Evolutionary conservation across 2,888 invertebrate species (phyloP), one percentile per base, ranked within the genome.

Genomic region (Andrena marginata): DNA sequence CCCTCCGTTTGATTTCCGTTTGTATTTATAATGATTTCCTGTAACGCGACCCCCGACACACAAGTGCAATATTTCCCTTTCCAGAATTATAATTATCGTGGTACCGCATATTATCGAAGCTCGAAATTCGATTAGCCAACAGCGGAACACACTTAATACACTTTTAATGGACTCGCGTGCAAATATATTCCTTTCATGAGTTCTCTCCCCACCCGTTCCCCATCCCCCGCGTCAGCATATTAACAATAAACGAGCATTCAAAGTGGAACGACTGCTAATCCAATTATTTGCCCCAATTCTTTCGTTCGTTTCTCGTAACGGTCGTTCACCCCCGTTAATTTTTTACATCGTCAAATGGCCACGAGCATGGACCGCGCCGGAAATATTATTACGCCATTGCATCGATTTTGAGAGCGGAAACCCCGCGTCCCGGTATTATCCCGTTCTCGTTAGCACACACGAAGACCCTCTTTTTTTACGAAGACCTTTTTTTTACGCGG

Each of bases 201-300:
- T 56, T 56, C 42, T 42, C 42, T 42, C 4, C 42, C 42, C 13
- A 4, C 16, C 42, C 42, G 42, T 16, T 42, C 16, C 1, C 42
- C 16, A 16, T 16, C 42, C 16, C 42, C 16, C 1, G 42, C 42
- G 42, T 42, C 42, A 16, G 42, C 42, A 42, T 13, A 26, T 48
- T 29, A 72, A 72, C 68, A 72, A 72, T 62, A 68, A 68, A 64
- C 56, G 42, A 35, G 48, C 29, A 56, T 35, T 13, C 13, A 68
- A 68, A 72, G 64, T 13, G 72, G 42, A 68, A 68, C 64, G 78
- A 68, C 68, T 29, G 33, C 59, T 73, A 73, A 80, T 78, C 59
- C 80, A 73, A 80, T 80, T 69, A 80, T 80, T 80, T 78, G 68
- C 51, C 33, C 78, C 63, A 78, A 78, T 80, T 73, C 72, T 63